These are phyloP conservation scores for Pocillopora verrucosa DNA, from an alignment of 64 coral and sea anemone genomes.

Conservation along the genomic window DNA sequence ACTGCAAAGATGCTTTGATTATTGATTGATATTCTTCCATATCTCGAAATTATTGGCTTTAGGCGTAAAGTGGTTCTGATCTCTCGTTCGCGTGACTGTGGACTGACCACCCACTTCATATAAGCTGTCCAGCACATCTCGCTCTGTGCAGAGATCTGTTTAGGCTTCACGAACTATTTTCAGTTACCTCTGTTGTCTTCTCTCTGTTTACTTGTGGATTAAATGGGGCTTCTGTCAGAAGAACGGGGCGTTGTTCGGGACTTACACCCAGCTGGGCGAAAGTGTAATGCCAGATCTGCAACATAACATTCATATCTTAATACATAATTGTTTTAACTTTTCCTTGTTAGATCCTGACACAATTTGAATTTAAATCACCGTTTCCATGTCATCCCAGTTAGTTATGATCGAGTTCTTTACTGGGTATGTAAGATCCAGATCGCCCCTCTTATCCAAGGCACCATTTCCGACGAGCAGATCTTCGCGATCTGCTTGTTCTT, in stretches of 20 bases:
- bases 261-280: not conserved
- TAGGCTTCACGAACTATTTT: not conserved
- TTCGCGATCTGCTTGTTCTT: conserved; percentile 4
- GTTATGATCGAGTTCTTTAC: conserved; percentile 25
- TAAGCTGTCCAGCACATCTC: too few species aligned
- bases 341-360: not conserved
- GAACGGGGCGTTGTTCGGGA: conserved; percentile 9
- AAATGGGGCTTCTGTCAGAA: conserved; percentile 19
- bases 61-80: too few species aligned
- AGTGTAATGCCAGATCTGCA: conserved; percentile 12
- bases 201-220: conserved; percentile 26
- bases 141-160: too few species aligned
- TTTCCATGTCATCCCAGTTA: conserved; percentile 11
- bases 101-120: too few species aligned
- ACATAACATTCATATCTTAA: not conserved
- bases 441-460: not conserved
- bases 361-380: not conserved
- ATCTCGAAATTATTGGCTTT: too few species aligned
- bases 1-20: too few species aligned
- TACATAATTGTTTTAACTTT: not conserved
- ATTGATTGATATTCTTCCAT: too few species aligned
- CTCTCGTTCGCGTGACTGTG: too few species aligned
- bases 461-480: not conserved
- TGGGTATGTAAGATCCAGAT: conserved; percentile 2
- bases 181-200: conserved; percentile 19